A percentile compares a stretch with the other conserved stretches of the same genome.
These are phyloP conservation scores for Eupelmus urozonus DNA, from an alignment of 2,888 invertebrate genomes.

Conservation along the genomic window DNA sequence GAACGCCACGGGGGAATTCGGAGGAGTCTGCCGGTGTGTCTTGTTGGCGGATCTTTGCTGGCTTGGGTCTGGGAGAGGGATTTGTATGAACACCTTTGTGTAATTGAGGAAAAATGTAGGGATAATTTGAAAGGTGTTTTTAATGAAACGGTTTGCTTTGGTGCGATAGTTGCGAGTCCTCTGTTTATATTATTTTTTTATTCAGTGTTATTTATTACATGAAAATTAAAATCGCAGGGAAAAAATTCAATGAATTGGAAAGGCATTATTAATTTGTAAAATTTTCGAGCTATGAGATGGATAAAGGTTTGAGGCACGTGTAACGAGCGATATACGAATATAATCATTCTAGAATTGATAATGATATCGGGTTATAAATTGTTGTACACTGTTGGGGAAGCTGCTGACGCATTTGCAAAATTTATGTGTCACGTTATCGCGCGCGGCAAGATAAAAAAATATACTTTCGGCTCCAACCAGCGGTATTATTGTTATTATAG, in stretches of 20 bases:
- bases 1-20: background rate
- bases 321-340: background rate
- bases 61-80: too few relatives aligned
- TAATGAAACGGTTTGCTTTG: too few relatives aligned
- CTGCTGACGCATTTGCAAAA: slow-evolving; percentile 1
- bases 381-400: background rate
- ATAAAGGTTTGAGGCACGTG: slow-evolving; percentile 33
- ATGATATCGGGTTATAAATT: background rate
- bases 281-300: background rate
- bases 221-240: too few relatives aligned
- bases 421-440: background rate
- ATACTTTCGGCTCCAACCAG: background rate
- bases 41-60: too few relatives aligned
- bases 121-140: too few relatives aligned
- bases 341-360: slow-evolving; percentile 5
- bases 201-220: too few relatives aligned
- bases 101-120: too few relatives aligned
- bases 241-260: too few relatives aligned
- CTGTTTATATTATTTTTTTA: too few relatives aligned
- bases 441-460: background rate
- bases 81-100: too few relatives aligned
- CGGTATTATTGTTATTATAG: background rate
- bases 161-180: too few relatives aligned
- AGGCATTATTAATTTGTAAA: background rate
- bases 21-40: too few relatives aligned